Evolutionary conservation across 2,888 invertebrate genomes (phyloP).

Genomic region (Polyommatus icarus): DNA sequence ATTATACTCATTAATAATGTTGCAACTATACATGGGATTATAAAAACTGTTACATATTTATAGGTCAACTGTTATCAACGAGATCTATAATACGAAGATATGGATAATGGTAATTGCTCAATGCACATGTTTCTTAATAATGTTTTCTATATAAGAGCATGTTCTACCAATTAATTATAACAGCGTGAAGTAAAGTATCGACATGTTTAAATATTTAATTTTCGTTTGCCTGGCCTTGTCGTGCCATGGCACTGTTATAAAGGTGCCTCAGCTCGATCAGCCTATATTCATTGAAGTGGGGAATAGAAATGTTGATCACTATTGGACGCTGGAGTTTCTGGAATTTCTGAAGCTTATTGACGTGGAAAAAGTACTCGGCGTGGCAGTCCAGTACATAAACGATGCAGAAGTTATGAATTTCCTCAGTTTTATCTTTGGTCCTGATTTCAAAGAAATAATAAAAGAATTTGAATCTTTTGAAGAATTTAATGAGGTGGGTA

Average conservation of each 20-base stretch:
- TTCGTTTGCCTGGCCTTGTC: constrained; percentile 32
- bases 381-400: constrained; percentile 46
- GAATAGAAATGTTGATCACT: constrained; percentile 20
- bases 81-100: constrained; percentile 29
- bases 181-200: background rate
- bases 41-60: constrained; percentile 14
- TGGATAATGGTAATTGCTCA: constrained; percentile 15
- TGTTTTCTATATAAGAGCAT: constrained; percentile 29
- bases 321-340: constrained; percentile 46
- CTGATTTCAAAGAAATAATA: constrained; percentile 47
- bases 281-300: background rate
- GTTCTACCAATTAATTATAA: constrained; percentile 7
- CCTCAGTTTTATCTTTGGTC: constrained; percentile 46
- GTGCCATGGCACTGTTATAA: constrained; percentile 36
- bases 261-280: background rate
- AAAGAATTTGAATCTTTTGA: constrained; percentile 49
- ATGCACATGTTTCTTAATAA: constrained; percentile 31
- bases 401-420: constrained; percentile 52
- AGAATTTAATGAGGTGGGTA: constrained; percentile 54
- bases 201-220: constrained; percentile 38
- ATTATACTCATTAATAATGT: background rate
- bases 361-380: constrained; percentile 45
- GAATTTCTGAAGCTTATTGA: constrained; percentile 51
- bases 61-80: constrained; percentile 35
- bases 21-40: constrained; percentile 6